Evolutionary conservation across 2,113 vertebrate genomes (phyloP), one percentile per base, ranked within the genome.

Genomic region (Danio rerio): DNA sequence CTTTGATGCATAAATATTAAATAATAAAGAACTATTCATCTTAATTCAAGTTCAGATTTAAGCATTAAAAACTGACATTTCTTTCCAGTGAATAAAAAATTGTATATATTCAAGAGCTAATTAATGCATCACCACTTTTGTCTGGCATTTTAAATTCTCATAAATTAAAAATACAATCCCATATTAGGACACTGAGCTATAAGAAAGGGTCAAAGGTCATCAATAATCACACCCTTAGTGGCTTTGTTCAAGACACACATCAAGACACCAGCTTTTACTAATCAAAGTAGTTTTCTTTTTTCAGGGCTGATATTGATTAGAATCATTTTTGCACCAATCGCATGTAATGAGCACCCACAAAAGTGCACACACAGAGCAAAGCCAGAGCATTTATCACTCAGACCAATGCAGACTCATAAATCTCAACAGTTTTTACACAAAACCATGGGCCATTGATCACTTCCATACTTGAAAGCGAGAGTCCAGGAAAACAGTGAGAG

Each of bases 341-440:
- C 18, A 45, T 55, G 59, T 80, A 84, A 31, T 80, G 61, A 73
- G 40, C 18, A 80, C n/a, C 45, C 53, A 53, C 42, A 21, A 56
- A 61, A 80, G 43, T 58, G 0, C 62, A 55, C 0, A n/a, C 45
- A 75, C n/a, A 50, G 62, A 76, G 16, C 68, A n/a, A 55, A 59
- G 68, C 31, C 65, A 4, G 55, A 45, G 65, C 69, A 72, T 59
- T 81, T 69, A 81, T 73, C n/a, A 81, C n/a, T 58, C 58, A 31
- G 49, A 66, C 71, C 45, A 62, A 58, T 50, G 63, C 45, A 78
- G 59, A 76, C 58, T 65, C 63, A 65, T 82, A 63, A 82, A 82
- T 82, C 69, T 62, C 69, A 73, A 45, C 61, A 75, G 49, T 58
- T 65, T 75, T 55, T 65, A 66, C 70, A 81, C 80, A 82, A 78